Conservation (phyloP, 2,888 invertebrate species). For the Drosophila mimetica region DNA sequence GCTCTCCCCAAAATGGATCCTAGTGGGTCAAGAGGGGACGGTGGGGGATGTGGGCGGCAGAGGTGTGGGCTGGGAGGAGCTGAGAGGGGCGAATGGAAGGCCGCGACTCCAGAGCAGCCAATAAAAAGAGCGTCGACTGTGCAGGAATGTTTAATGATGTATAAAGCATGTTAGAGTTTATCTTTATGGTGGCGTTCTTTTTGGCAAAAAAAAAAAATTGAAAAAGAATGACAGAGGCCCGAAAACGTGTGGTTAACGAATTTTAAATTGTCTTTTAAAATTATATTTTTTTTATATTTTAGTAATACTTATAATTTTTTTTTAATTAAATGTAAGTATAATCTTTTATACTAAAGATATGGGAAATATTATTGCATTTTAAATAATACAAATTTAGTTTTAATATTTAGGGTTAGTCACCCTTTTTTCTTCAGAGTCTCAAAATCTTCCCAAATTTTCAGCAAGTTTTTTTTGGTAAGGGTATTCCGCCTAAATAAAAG, state of each 20-base stretch:
- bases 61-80: not conserved
- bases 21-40: not conserved
- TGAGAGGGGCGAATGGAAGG: not conserved
- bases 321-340: not conserved
- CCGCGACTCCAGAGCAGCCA: constrained; percentile 23
- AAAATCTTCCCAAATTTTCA: not conserved
- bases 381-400: too few relatives aligned
- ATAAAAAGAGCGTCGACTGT: constrained; percentile 69
- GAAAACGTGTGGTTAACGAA: constrained; percentile 14
- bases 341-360: too few relatives aligned
- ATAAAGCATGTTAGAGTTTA: constrained; percentile 82
- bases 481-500: constrained; percentile 33
- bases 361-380: too few relatives aligned
- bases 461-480: not conserved
- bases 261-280: constrained; percentile 13
- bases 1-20: constrained; percentile 25
- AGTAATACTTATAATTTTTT: not conserved
- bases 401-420: too few relatives aligned
- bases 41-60: constrained; percentile 18
- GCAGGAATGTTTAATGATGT: constrained; percentile 82
- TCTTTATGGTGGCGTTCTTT: constrained; percentile 80
- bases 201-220: constrained; percentile 44
- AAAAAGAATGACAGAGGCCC: constrained; percentile 20
- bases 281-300: not conserved
- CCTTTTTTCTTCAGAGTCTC: too few relatives aligned